Base-by-base conservation (phyloP, 2,797 vertebrate species). In the Phylloscopus collybita region DNA sequence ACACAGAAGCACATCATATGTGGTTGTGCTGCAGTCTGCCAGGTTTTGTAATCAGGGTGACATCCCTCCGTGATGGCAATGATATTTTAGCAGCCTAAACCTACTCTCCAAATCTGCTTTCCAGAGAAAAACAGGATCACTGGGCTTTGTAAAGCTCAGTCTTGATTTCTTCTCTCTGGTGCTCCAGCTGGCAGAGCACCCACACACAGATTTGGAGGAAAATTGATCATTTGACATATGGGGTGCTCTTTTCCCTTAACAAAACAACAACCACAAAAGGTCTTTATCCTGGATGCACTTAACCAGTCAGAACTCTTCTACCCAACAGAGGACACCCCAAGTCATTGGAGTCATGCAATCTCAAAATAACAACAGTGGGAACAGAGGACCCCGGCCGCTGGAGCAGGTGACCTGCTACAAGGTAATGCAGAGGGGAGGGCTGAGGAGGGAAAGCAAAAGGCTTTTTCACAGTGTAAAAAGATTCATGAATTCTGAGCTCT, bases 351-450 rank as follows among this genome's bases (percentile, higher is more conserved):
- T 98, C 75, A 98, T 98, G 98, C 98, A 98, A 74, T 97, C 97
- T 96, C 98, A 98, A 93, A 99, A 98, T 90, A 98, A 98, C 98
- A 98, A 98, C 81, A 94, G 97, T 19, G 97, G 98, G 75, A 98
- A 98, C 97, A 98, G 99, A 96, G 99, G 99, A 56, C 99, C 99
- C 60, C 98, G 99, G 67, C 99, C 99, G 0, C 94, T 99, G 97
- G 99, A 99, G 95, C 99, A 99, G 97, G 99, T 99, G 97, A 99
- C 99, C 16, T 99, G 99, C 97, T 99, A 99, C 97, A 99, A 99
- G 99, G 99, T 99, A 96, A 98, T 96, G 85, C 4, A 9, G 67
- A 71, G 30, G 26, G 44, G 3, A 72, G 32, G 38, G 45, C 40
- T 69, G 62, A 65, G 66, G 44, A 64, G 30, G 65, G 66, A 53